A percentile compares a stretch with the other conserved stretches of the same genome.
Conservation (phyloP, 2,888 invertebrate species). For the Asteroscopus sphinx region DNA sequence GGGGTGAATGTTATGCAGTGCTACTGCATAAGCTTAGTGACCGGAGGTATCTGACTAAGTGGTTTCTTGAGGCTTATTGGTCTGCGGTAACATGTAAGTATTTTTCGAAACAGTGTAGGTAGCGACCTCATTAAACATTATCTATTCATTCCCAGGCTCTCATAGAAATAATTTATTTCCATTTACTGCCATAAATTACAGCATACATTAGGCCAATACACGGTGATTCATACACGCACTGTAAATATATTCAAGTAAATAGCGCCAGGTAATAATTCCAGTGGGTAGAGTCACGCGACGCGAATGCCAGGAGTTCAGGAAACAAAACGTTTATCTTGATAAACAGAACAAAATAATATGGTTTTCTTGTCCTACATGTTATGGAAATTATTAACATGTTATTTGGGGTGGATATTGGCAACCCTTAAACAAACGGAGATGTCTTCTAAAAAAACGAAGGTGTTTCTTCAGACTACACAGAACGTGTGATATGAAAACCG, state of each 20-base stretch:
- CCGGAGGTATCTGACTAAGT: no score
- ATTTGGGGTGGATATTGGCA: neutral
- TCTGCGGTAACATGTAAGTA: no score
- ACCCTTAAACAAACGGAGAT: no score
- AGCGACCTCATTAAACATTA: constrained; percentile 9
- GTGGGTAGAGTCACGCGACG: constrained; percentile 64
- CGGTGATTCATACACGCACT: constrained; percentile 52
- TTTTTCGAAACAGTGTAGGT: no score
- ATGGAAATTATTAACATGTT: constrained; percentile 23
- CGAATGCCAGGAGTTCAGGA: constrained; percentile 57
- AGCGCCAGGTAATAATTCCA: constrained; percentile 55
- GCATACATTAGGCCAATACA: constrained; percentile 49
- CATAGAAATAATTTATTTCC: constrained; percentile 29
- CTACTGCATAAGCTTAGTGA: no score
- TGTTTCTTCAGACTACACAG: no score
- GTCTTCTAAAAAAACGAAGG: no score
- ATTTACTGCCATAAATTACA: constrained; percentile 43
- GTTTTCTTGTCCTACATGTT: constrained; percentile 40
- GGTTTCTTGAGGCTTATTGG: no score
- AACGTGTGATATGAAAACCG: no score
- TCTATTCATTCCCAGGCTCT: constrained; percentile 19
- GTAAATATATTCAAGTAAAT: constrained; percentile 59
- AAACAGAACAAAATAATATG: constrained; percentile 55
- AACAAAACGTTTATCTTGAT: constrained; percentile 63
- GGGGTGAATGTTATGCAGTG: no score